Evolutionary conservation across 2,797 vertebrate genomes (phyloP).

Genomic region (Protosalanx chinensis): DNA sequence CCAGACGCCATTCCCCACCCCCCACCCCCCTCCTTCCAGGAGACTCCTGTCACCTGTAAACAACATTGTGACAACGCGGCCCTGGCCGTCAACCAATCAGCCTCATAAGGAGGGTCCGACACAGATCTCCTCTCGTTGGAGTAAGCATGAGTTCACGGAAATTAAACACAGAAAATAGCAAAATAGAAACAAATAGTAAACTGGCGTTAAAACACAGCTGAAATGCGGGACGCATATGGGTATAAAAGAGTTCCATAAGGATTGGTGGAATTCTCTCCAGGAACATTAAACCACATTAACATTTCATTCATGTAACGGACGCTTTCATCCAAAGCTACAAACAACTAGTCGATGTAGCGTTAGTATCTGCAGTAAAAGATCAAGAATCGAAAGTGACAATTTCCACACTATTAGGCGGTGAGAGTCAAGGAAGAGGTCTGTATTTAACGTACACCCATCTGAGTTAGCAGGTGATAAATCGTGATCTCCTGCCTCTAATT

Average conservation of each 20-base stretch:
- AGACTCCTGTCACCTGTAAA: not conserved
- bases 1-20: constrained; percentile 3
- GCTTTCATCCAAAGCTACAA: no score
- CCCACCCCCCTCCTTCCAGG: not conserved
- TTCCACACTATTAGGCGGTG: no score
- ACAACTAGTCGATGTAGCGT: no score
- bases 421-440: no score
- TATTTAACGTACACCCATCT: no score
- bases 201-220: constrained; percentile 1
- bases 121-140: constrained; percentile 18
- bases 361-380: no score
- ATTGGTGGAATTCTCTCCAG: not conserved
- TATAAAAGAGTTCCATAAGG: not conserved
- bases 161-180: constrained; percentile 29
- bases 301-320: not conserved
- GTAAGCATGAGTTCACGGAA: constrained; percentile 32
- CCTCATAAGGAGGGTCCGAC: constrained; percentile 3
- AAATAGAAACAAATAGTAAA: constrained; percentile 4
- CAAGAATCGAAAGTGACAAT: no score
- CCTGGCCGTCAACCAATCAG: constrained; percentile 4
- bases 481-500: no score
- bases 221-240: not conserved
- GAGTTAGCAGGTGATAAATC: no score
- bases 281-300: not conserved
- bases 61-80: constrained; percentile 2